A percentile compares a stretch with the other conserved stretches of the same genome.
phyloP scores from a whole-genome alignment of 2,797 vertebrate species.

The Mareca strepera region DNA sequence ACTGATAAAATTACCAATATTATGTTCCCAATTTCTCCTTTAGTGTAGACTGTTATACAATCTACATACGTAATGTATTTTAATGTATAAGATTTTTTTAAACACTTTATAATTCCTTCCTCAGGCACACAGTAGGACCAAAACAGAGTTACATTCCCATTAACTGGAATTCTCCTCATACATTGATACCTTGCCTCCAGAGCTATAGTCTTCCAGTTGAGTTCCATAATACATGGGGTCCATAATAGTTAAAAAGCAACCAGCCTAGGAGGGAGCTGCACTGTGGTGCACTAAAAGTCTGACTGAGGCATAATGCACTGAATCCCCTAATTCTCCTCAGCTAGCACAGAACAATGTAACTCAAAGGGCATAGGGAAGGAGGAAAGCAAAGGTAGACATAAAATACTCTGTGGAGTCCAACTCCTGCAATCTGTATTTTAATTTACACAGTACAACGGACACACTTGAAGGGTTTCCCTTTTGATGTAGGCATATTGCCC shows the following conservation, averaged over 20 bases:
- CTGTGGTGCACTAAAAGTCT: not conserved
- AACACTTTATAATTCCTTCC: constrained; percentile 31
- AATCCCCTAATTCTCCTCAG: not conserved
- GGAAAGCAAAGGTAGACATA: not conserved
- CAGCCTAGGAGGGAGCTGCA: not conserved
- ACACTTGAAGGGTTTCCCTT: not conserved
- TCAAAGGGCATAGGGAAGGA: not conserved
- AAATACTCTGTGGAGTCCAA: not conserved
- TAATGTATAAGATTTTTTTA: constrained; percentile 51
- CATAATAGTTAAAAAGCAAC: not conserved
- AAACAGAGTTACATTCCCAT: not conserved
- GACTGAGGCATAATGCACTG: not conserved
- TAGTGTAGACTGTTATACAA: not conserved
- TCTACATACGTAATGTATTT: not conserved
- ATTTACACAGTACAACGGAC: not conserved
- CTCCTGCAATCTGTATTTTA: not conserved
- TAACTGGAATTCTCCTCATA: not conserved
- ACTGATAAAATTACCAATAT: constrained; percentile 26
- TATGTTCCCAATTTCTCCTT: constrained; percentile 12
- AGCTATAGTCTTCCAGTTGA: not conserved
- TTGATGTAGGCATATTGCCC: not conserved
- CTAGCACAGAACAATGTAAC: not conserved
- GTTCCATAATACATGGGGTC: not conserved
- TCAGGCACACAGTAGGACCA: constrained; percentile 7
- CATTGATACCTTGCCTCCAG: not conserved